Conservation (phyloP, 2,113 vertebrate species). For the Arizona elegans region DNA sequence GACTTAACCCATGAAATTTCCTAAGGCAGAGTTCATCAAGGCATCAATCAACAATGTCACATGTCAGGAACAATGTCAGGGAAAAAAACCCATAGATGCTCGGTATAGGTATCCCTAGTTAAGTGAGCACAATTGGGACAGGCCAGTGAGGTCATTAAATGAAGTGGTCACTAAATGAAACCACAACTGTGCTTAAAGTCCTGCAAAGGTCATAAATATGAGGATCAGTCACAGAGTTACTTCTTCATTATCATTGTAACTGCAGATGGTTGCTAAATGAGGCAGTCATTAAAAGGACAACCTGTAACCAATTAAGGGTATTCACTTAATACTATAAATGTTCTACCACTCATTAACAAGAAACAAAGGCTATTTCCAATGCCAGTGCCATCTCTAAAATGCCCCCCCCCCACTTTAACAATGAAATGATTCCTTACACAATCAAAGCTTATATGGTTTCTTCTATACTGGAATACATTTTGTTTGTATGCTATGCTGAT, state of each 20-base stretch:
- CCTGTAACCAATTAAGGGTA: background rate
- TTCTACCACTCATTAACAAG: background rate
- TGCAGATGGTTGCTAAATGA: background rate
- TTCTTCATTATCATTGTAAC: background rate
- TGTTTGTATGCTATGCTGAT: background rate
- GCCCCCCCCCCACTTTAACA: background rate
- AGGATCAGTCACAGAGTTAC: background rate
- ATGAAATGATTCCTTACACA: background rate
- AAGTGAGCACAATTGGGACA: background rate
- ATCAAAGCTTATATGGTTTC: background rate
- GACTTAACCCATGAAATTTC: background rate
- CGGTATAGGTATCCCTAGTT: background rate
- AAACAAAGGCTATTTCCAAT: background rate
- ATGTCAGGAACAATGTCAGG: no score
- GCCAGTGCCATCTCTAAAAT: background rate
- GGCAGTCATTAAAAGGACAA: background rate
- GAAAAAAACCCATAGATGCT: background rate
- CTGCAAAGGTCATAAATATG: background rate
- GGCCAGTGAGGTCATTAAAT: background rate
- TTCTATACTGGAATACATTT: background rate
- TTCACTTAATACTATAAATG: background rate
- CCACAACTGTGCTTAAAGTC: background rate
- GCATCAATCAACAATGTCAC: background rate
- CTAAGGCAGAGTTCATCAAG: background rate
- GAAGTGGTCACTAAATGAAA: background rate